Base-by-base conservation (phyloP, 2,888 invertebrate species). In the Carterocephalus palaemon region DNA sequence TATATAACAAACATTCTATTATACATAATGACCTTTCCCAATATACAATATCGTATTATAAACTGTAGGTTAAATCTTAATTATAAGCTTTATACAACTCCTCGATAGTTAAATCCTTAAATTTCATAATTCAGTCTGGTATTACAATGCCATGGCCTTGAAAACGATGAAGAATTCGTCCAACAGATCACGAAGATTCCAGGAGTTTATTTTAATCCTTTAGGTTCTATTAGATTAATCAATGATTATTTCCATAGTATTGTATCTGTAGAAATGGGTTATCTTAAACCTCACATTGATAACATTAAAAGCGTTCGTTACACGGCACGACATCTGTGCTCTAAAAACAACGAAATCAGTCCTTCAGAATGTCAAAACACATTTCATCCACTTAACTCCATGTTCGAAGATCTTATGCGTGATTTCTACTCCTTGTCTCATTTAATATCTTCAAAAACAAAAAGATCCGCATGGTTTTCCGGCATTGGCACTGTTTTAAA, bases 401-500 rank as follows among this genome's bases (percentile, higher is more conserved):
- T 38, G 38, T 19, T 5, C 13, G 5, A 38, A 8, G 28, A 28
- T 3, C 7, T 38, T 1, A 19, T 5, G 9, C 10, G 38, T 13
- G 38, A 39, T 15, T 39, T 29, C 13, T 29, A 6, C 13, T 26
- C 38, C 5, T 19, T 38, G 2, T 8, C 38, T 7, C 38, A 38
- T 28, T 10, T 38, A 2, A 28, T 38, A 2, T n/a, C 26, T 12
- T 7, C 17, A 12, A 38, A 28, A 19, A 16, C 6, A 1, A 52
- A 46, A 23, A 49, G 54, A 20, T 37, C 42, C 6, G 51, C 57
- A 3, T 56, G 56, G 54, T 33, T 57, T 4, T 42, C 46, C 7
- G 53, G 46, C 3, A 38, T 57, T 8, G 56, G 57, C 2, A 38
- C 51, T 2, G 20, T 50, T 1, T 49, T 5, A 57, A 56, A 50